phyloP scores from a whole-genome alignment of 2,888 invertebrate species.

The Cheilosia vulpina region DNA sequence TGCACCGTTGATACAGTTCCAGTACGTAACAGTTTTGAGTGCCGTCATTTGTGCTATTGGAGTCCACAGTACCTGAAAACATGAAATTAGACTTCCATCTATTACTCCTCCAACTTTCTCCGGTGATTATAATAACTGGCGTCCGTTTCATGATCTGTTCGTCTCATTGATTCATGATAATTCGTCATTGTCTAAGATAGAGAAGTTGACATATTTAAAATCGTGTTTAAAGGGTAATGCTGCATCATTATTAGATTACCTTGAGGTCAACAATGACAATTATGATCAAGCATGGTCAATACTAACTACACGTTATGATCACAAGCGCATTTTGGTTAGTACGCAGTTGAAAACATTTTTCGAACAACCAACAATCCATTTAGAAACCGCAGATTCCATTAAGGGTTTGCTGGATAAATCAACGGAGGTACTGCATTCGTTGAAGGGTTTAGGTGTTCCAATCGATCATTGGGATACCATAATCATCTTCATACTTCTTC shows the following conservation, averaged over 20 bases:
- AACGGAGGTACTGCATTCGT: background rate
- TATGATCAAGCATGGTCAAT: constrained; percentile 30
- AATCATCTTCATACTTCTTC: constrained; percentile 4
- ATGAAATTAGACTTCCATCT: constrained; percentile 3
- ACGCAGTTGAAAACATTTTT: constrained; percentile 5
- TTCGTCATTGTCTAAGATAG: background rate
- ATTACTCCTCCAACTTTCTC: constrained; percentile 15
- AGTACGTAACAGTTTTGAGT: too few relatives aligned
- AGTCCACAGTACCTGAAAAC: too few relatives aligned
- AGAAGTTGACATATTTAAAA: constrained; percentile 15
- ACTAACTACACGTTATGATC: constrained; percentile 26
- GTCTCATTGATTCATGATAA: constrained; percentile 15
- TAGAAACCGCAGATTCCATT: constrained; percentile 3
- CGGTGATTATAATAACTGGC: constrained; percentile 19
- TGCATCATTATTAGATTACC: background rate
- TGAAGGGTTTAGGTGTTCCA: constrained; percentile 1
- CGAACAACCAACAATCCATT: constrained; percentile 9
- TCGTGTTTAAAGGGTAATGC: constrained; percentile 9
- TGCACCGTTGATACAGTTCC: too few relatives aligned
- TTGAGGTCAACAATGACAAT: constrained; percentile 17
- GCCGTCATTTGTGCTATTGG: too few relatives aligned
- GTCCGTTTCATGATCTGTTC: constrained; percentile 20
- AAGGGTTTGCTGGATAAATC: constrained; percentile 20
- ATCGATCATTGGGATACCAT: constrained; percentile 15
- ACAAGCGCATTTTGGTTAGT: constrained; percentile 23